Evolutionary conservation across 2,797 vertebrate species (phyloP).

Genomic region (Tragopan temminckii): DNA sequence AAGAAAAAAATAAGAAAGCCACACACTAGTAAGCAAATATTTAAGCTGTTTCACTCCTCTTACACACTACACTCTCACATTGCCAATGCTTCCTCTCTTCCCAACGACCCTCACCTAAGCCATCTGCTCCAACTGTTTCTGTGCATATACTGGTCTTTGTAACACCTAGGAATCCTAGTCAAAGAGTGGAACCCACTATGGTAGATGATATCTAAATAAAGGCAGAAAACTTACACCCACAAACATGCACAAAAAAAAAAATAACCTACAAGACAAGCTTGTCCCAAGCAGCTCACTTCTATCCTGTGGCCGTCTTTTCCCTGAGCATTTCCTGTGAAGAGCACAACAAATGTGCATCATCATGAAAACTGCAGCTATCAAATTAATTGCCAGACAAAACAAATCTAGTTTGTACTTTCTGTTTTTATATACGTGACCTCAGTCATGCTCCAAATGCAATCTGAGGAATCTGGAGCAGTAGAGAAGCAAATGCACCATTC

Average conservation of each 20-base stretch:
- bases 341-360: background rate
- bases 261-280: background rate
- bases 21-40: background rate
- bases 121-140: background rate
- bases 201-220: background rate
- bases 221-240: background rate
- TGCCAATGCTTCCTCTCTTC: background rate
- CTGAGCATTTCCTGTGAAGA: background rate
- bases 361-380: fast-evolving
- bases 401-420: background rate
- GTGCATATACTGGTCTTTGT: background rate
- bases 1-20: background rate
- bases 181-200: background rate
- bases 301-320: background rate
- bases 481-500: background rate
- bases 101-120: background rate
- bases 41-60: background rate
- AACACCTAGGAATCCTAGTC: background rate
- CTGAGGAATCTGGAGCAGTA: background rate
- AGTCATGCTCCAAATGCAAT: background rate
- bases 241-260: background rate
- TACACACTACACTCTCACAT: background rate
- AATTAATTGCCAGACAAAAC: background rate
- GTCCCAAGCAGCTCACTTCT: background rate
- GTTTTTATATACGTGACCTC: background rate